A percentile compares a stretch with the other conserved stretches of the same genome.
Conservation (phyloP, 2,888 invertebrate species). For the Xiphydria camelus region DNA sequence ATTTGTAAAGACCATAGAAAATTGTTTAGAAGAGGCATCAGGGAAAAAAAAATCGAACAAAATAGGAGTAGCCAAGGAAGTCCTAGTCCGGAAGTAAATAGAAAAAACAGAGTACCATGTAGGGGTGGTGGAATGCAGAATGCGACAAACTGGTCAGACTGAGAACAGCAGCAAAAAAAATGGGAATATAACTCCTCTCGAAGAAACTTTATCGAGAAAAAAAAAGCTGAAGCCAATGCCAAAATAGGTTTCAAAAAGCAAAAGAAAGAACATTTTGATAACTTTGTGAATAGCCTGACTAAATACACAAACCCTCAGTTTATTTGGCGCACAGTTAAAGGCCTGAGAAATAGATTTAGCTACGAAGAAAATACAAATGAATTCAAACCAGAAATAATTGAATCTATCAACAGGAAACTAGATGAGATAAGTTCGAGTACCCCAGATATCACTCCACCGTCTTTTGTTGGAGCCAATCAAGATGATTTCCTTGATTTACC, state of each 20-base stretch:
- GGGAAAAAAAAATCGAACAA: too few relatives aligned
- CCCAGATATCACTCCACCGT: neutral
- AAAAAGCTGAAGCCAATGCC: neutral
- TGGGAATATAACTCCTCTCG: neutral
- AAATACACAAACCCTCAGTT: conserved; percentile 10
- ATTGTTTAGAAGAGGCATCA: conserved; percentile 1
- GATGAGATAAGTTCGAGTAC: conserved; percentile 4
- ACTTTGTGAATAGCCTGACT: conserved; percentile 3
- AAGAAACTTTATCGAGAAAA: neutral
- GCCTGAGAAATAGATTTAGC: conserved; percentile 13
- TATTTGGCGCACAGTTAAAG: conserved; percentile 12
- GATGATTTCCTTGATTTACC: conserved; percentile 8
- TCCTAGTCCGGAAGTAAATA: neutral
- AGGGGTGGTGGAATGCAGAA: conserved; percentile 14
- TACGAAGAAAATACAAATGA: conserved; percentile 6
- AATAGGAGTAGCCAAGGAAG: too few relatives aligned
- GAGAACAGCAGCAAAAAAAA: conserved; percentile 5
- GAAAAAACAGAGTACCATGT: neutral
- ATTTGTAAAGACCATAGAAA: neutral
- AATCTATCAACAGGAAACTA: neutral
- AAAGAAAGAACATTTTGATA: conserved; percentile 8
- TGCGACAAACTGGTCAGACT: conserved; percentile 8
- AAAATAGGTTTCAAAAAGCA: conserved; percentile 4
- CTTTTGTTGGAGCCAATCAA: neutral
- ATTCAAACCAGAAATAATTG: conserved; percentile 6